Base-by-base conservation (phyloP, 2,113 vertebrate species). In the Daphoenositta chrysoptera region DNA sequence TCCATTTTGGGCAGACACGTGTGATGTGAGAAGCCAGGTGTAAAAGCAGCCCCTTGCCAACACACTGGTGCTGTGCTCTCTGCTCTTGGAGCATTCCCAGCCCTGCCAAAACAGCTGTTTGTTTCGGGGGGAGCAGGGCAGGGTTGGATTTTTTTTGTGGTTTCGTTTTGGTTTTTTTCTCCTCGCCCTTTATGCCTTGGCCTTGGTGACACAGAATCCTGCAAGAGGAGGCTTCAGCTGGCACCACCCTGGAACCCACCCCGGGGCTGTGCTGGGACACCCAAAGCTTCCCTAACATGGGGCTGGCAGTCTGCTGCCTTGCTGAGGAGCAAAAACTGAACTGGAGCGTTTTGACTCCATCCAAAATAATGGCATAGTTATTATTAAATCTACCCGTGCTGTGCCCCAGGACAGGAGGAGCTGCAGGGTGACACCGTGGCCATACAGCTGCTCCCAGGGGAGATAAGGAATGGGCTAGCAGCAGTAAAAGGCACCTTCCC, bases 21-120 rank as follows among this genome's bases (percentile, higher is more conserved):
- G 4, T 58, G 76, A 63, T 83, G 71, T 11, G 80, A 87, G 86
- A 66, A 89, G 76, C 69, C 86, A 81, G 83, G 77, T 94, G 51
- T 58, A 16, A 78, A 66, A 87, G 44, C 61, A 93, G 61, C 53
- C 23, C 33, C 48, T 61, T 72, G 93, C 78, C 78, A 68, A 7
- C 28, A 8, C 0, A 0, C 12, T 40, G 0, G 0, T 28, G 68
- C 48, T 64, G 33, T 23, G 50, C 42, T 6, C 42, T 57, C 33
- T 20, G 66, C 45, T 73, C 50, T 31, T 33, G 3, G 23, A 66
- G 50, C 45, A 3, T 58, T 95, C 50, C 50, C 0, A 0, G 12
- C 50, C 45, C 54, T 77, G 39, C 64, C 63, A 47, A 78, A 70
- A 10, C 80, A 87, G 80, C 68, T 91, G 68, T 28, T 91, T 56